These are phyloP conservation scores for Zaprionus ghesquierei DNA, from an alignment of 1,140 invertebrate species.

Conservation along the genomic window DNA sequence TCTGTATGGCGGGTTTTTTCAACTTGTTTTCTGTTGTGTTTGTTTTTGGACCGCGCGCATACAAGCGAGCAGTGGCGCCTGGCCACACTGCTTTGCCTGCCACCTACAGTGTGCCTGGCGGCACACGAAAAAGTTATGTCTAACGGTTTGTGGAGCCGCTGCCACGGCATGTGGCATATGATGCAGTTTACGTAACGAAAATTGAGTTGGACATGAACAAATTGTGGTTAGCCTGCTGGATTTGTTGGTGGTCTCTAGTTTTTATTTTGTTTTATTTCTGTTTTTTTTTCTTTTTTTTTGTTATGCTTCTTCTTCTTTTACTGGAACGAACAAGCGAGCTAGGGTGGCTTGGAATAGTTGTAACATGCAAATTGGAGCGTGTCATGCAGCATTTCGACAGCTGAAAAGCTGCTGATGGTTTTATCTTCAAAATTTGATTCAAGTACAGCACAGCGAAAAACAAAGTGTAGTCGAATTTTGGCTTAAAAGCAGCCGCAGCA, in stretches of 20 bases:
- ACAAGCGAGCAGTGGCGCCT: conserved; percentile 40
- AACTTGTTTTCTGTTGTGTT: conserved; percentile 9
- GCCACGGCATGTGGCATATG: conserved; percentile 51
- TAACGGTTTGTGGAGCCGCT: conserved; percentile 41
- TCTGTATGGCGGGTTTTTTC: conserved; percentile 1
- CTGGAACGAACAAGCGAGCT: too few relatives aligned
- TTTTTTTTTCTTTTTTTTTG: conserved; percentile 16
- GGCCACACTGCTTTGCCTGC: not conserved
- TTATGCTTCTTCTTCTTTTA: not conserved
- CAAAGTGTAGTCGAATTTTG: not conserved
- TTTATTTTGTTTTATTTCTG: conserved; percentile 21
- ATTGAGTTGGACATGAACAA: conserved; percentile 78
- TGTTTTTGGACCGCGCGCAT: conserved; percentile 34
- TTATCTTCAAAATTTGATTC: conserved; percentile 26
- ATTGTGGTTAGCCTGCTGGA: conserved; percentile 67
- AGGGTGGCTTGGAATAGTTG: conserved; percentile 19
- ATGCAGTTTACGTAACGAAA: conserved; percentile 78
- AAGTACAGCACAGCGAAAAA: not conserved
- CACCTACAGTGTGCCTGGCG: conserved; percentile 3
- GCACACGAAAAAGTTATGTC: conserved; percentile 67
- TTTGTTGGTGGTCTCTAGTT: conserved; percentile 26
- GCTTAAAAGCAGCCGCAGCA: not conserved
- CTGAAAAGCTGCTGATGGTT: conserved; percentile 34
- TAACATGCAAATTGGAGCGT: conserved; percentile 73
- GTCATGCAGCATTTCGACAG: conserved; percentile 72